phyloP scores from a whole-genome alignment of 2,888 invertebrate genomes.

The Osmoderma eremita region DNA sequence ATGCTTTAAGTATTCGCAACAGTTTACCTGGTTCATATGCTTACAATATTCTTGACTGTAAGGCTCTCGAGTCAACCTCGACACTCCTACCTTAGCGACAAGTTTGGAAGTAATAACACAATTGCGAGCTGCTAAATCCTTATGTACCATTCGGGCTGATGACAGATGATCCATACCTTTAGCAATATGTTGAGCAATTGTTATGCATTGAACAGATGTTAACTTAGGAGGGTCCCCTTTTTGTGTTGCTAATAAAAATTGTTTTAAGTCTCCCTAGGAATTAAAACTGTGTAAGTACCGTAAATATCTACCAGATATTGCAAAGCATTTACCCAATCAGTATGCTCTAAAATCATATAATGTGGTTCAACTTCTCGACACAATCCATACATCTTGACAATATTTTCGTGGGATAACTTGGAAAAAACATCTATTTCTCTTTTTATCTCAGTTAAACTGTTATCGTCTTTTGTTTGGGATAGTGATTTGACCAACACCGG shows the following conservation, averaged over 20 bases:
- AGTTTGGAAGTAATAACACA: conserved; percentile 86
- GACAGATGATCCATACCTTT: conserved; percentile 83
- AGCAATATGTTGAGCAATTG: conserved; percentile 80
- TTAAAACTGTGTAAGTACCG: conserved; percentile 4
- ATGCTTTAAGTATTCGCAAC: neutral
- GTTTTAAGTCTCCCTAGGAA: conserved; percentile 88
- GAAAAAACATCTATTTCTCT: conserved; percentile 88
- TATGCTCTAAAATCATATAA: conserved; percentile 88
- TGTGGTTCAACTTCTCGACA: conserved; percentile 88
- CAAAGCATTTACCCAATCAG: conserved; percentile 83
- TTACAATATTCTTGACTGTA: conserved; percentile 92
- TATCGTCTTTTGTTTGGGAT: conserved; percentile 81
- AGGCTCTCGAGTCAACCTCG: conserved; percentile 83
- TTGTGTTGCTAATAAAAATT: conserved; percentile 80
- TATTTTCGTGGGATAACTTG: conserved; percentile 83
- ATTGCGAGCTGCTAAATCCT: conserved; percentile 92
- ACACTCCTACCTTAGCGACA: conserved; percentile 83
- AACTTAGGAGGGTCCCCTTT: conserved; percentile 70
- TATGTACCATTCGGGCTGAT: conserved; percentile 82
- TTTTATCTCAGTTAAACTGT: conserved; percentile 82
- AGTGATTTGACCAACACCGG: conserved; percentile 81
- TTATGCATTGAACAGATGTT: conserved; percentile 73
- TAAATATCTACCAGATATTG: conserved; percentile 51
- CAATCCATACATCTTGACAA: conserved; percentile 81
- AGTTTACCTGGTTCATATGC: conserved; percentile 76